Evolutionary conservation across 2,113 vertebrate genomes (phyloP).

Genomic region (Paraplagusia blochii): DNA sequence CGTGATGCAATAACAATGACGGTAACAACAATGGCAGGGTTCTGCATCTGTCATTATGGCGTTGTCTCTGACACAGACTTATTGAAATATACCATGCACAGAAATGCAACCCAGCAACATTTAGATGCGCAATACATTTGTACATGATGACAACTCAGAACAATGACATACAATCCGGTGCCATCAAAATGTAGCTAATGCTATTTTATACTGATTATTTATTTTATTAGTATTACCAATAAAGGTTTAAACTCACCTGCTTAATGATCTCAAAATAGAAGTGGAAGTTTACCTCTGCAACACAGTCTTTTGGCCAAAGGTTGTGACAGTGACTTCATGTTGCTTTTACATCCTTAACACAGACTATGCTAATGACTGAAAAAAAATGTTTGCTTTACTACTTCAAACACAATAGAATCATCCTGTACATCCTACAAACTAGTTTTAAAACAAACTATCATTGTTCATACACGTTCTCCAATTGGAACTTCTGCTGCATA

Average conservation of each 20-base stretch:
- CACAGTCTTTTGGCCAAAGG: slow-evolving; percentile 21
- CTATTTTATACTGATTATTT: too few species aligned
- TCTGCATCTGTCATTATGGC: slow-evolving; percentile 44
- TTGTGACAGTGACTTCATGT: slow-evolving; percentile 15
- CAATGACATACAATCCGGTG: not conserved
- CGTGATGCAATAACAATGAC: slow-evolving; percentile 63
- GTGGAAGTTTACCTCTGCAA: slow-evolving; percentile 1
- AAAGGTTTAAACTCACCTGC: slow-evolving; percentile 1
- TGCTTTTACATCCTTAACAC: slow-evolving; percentile 14
- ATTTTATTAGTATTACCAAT: too few species aligned
- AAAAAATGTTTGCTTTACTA: slow-evolving; percentile 17
- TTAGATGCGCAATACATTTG: slow-evolving; percentile 13
- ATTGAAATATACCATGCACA: slow-evolving; percentile 35
- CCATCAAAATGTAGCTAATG: too few species aligned
- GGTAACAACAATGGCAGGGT: slow-evolving; percentile 65
- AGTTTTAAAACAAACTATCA: slow-evolving; percentile 40
- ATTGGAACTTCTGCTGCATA: too few species aligned
- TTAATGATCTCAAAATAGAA: slow-evolving; percentile 4
- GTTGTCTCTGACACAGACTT: slow-evolving; percentile 46
- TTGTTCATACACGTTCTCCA: too few species aligned
- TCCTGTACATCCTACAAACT: slow-evolving; percentile 11
- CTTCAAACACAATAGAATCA: too few species aligned
- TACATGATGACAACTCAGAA: not conserved
- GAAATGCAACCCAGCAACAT: slow-evolving; percentile 12
- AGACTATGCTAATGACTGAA: not conserved